Base-by-base conservation (phyloP, 2,888 invertebrate genomes). In the Cotesia congregata region DNA sequence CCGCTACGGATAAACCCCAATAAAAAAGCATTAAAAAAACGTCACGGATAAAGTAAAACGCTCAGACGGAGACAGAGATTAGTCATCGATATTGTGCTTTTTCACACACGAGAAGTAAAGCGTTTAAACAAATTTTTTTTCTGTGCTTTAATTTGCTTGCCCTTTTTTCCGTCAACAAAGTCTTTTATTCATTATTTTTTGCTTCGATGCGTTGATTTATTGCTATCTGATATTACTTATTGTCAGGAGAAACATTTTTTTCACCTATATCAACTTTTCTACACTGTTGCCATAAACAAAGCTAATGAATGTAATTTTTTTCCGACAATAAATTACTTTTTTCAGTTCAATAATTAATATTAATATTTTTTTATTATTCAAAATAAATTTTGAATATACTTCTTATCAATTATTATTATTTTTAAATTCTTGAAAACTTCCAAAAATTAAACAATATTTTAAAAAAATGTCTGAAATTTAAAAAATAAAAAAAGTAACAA, bases 171-270 rank as follows among this genome's bases (percentile, higher is more conserved):
- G 7, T 50, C 12, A 12, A 12, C 2, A 50, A 4, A 74, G 30
- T 75, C 77, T 77, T 77, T 75, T 78, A 78, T 77, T 67, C 60
- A 68, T 74, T 17, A n/a, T 75, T 75, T 77, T 65, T 77, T 72
- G 75, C 78, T 70, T 77, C 78, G 76, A 79, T 72, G 38, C 70
- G 39, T 17, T 68, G 65, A 65, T 65, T 65, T 65, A 65, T 65
- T 30, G 30, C 65, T 7, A 65, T 38, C 65, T 65, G 20, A 30
- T 38, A 20, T 38, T 65, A 20, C 30, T 65, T 65, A 65, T 65
- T 20, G 65, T 65, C 38, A 17, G 38, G 3, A 30, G 9, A 65
- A 65, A 38, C 30, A 65, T 65, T 65, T 38, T 38, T 12, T 65
- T 12, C 30, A 30, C 65, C 65, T 12, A 30, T 38, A 30, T 38